Evolutionary conservation across 2,797 vertebrate species (phyloP).

Genomic region (Neoniphon sammara): DNA sequence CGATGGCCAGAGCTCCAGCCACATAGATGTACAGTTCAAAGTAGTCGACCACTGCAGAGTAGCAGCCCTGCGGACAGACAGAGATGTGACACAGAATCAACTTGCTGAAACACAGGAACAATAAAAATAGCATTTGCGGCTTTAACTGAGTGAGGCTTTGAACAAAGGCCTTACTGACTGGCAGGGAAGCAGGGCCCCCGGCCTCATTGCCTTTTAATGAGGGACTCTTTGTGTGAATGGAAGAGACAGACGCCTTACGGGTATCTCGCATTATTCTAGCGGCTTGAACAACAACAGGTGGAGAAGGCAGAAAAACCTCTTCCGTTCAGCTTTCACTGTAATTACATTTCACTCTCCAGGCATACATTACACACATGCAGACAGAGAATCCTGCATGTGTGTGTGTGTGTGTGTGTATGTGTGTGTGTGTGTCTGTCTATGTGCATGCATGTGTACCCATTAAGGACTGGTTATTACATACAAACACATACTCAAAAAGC

Average conservation of each 20-base stretch:
- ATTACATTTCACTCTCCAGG: slow-evolving; percentile 60
- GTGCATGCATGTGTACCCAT: slow-evolving; percentile 6
- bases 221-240: slow-evolving; percentile 71
- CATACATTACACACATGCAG: slow-evolving; percentile 43
- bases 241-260: slow-evolving; percentile 46
- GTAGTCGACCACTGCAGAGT: slow-evolving; percentile 92
- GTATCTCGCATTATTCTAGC: slow-evolving; percentile 66
- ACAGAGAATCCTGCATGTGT: slow-evolving; percentile 11
- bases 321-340: slow-evolving; percentile 64
- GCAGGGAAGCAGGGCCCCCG: slow-evolving; percentile 57
- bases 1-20: slow-evolving; percentile 92
- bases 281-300: slow-evolving; percentile 72
- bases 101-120: slow-evolving; percentile 55
- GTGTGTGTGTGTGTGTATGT: slow-evolving; percentile 36
- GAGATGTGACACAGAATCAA: slow-evolving; percentile 56
- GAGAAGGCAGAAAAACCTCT: slow-evolving; percentile 45
- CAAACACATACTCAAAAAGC: slow-evolving; percentile 40
- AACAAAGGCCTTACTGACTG: slow-evolving; percentile 71
- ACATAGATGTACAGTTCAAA: slow-evolving; percentile 95
- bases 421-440: slow-evolving; percentile 31
- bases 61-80: slow-evolving; percentile 88
- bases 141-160: slow-evolving; percentile 59
- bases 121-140: slow-evolving; percentile 64
- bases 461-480: slow-evolving; percentile 1
- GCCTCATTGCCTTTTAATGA: slow-evolving; percentile 72